Percentiles rank a stretch among this genome's conserved stretches.
These are phyloP conservation scores for Mythimna ferrago DNA, from an alignment of 2,888 invertebrate species.

Conservation along the genomic window DNA sequence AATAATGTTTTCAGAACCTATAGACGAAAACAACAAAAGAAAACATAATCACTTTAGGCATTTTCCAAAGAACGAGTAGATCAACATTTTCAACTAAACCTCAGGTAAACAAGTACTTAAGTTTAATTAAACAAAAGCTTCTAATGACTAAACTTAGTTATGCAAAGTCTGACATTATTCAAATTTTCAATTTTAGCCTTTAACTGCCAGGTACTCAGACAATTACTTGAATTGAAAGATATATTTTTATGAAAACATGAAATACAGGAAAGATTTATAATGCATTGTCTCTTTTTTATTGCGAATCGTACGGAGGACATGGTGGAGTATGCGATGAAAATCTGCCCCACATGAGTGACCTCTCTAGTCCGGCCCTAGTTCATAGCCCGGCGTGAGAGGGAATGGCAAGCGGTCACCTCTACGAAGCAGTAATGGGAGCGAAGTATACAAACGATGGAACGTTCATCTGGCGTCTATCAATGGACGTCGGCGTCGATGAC, in stretches of 20 bases:
- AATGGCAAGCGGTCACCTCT: too few relatives aligned
- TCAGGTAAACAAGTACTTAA: constrained; percentile 24
- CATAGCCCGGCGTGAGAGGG: too few relatives aligned
- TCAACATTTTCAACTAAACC: constrained; percentile 18
- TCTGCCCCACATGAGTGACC: too few relatives aligned
- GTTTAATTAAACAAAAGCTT: constrained; percentile 30
- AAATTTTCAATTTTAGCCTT: not conserved
- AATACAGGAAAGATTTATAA: not conserved
- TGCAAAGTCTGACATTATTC: constrained; percentile 20
- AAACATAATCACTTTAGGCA: constrained; percentile 5
- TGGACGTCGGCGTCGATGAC: too few relatives aligned
- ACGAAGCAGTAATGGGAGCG: too few relatives aligned
- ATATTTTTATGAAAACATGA: not conserved
- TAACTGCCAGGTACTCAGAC: not conserved
- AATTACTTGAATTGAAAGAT: not conserved
- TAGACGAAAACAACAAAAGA: constrained; percentile 3
- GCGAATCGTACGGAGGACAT: too few relatives aligned
- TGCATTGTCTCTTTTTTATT: too few relatives aligned
- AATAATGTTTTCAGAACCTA: not conserved
- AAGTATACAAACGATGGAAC: too few relatives aligned
- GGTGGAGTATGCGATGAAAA: too few relatives aligned
- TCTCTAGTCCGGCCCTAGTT: too few relatives aligned
- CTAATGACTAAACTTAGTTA: constrained; percentile 27
- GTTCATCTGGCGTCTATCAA: too few relatives aligned
- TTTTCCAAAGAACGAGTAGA: not conserved